Conservation (phyloP, 1,140 invertebrate genomes). For the Caenorhabditis latens region DNA sequence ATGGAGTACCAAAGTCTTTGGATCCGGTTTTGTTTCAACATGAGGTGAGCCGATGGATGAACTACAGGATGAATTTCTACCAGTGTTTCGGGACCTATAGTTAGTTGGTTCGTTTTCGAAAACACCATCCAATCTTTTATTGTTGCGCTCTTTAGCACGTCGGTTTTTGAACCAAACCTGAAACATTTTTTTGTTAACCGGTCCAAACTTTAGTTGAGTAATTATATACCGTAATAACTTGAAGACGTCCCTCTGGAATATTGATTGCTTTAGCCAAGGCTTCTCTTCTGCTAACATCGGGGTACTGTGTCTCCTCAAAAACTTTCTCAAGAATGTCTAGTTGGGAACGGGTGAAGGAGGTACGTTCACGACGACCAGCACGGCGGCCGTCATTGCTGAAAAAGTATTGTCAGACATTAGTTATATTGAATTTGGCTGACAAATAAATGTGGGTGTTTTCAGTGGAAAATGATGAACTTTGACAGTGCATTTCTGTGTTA, state of each 20-base stretch:
- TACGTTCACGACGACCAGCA: conserved; percentile 16
- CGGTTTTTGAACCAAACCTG: conserved; percentile 42
- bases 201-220: background rate
- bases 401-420: no score
- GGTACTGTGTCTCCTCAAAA: conserved; percentile 12
- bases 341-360: background rate
- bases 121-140: background rate
- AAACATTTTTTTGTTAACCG: background rate
- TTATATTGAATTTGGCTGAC: no score
- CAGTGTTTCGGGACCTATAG: background rate
- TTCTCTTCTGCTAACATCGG: conserved; percentile 14
- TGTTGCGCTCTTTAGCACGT: background rate
- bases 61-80: background rate
- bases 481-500: background rate
- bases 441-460: no score
- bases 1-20: background rate
- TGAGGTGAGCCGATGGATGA: conserved; percentile 1
- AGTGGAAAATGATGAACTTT: no score
- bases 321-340: conserved; percentile 1
- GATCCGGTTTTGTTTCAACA: background rate
- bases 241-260: background rate
- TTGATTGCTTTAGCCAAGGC: conserved; percentile 28
- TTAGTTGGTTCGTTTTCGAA: background rate
- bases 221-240: background rate
- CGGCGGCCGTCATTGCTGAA: background rate